Conservation (phyloP, 1,140 invertebrate genomes). For the Brachionus sp. region DNA sequence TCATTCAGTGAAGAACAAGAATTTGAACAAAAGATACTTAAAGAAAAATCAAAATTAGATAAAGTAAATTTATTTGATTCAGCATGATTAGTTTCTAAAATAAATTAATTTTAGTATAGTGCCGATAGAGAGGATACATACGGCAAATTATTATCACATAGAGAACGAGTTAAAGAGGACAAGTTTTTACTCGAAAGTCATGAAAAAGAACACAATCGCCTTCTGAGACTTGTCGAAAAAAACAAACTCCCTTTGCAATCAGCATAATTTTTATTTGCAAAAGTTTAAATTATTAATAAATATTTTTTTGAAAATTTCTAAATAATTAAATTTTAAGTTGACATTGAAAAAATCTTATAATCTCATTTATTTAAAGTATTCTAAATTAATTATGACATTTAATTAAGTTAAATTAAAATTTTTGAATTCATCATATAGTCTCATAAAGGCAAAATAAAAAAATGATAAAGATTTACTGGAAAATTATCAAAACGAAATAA, state of each 20-base stretch:
- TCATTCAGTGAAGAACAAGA: slow-evolving; percentile 50
- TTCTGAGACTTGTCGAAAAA: slow-evolving; percentile 49
- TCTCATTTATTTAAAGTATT: too few relatives aligned
- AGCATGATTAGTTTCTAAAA: background rate
- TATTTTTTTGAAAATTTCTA: background rate
- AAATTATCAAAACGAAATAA: too few relatives aligned
- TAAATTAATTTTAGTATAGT: slow-evolving; percentile 49
- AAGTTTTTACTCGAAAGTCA: slow-evolving; percentile 50
- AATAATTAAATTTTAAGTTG: too few relatives aligned
- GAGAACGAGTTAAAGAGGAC: slow-evolving; percentile 50
- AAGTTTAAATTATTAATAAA: background rate
- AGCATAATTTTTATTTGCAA: background rate
- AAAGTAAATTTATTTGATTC: slow-evolving; percentile 50
- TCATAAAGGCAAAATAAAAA: too few relatives aligned
- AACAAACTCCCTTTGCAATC: slow-evolving; percentile 11
- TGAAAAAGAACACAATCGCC: slow-evolving; percentile 51
- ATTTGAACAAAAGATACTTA: slow-evolving; percentile 50
- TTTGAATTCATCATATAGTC: too few relatives aligned
- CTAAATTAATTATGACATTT: too few relatives aligned
- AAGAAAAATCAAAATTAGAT: slow-evolving; percentile 53
- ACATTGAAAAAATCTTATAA: too few relatives aligned
- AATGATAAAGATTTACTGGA: too few relatives aligned
- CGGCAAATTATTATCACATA: slow-evolving; percentile 50
- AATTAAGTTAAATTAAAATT: too few relatives aligned
- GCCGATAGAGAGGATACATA: slow-evolving; percentile 53